These are phyloP conservation scores for Spatulosminthurus flaviceps DNA, from an alignment of 2,888 invertebrate species.

Conservation along the genomic window DNA sequence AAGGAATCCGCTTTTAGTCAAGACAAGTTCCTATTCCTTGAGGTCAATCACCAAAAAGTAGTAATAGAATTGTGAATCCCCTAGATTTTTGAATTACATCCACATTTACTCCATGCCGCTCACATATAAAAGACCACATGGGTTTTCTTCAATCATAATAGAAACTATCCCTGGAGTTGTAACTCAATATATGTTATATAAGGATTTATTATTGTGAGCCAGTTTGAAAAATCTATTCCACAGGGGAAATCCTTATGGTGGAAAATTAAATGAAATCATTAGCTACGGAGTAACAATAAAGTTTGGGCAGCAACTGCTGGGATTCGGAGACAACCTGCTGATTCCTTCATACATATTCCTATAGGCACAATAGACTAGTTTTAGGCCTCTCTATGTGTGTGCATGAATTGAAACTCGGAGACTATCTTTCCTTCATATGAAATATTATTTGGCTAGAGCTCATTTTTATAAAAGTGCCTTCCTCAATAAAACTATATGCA, in stretches of 20 bases:
- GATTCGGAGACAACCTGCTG: slow-evolving; percentile 47
- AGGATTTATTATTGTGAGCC: not conserved
- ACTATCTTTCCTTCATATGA: not conserved
- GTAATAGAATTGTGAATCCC: too few relatives aligned
- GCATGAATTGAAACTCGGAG: too few relatives aligned
- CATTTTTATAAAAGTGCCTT: not conserved
- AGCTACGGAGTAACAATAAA: slow-evolving; percentile 37
- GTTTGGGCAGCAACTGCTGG: slow-evolving; percentile 16
- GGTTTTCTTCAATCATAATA: slow-evolving; percentile 3
- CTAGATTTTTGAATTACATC: too few relatives aligned
- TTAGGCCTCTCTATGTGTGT: not conserved
- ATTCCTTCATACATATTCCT: not conserved
- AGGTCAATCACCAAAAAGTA: too few relatives aligned
- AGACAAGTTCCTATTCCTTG: too few relatives aligned
- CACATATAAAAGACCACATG: slow-evolving; percentile 3
- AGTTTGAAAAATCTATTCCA: not conserved
- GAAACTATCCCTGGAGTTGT: not conserved
- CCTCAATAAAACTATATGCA: not conserved
- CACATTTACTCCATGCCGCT: not conserved
- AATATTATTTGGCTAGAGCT: too few relatives aligned
- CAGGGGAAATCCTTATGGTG: not conserved
- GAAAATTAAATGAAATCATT: slow-evolving; percentile 47
- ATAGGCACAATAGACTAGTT: not conserved
- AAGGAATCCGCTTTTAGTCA: too few relatives aligned
- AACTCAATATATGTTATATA: not conserved